These are phyloP conservation scores for Danio choprae DNA, from an alignment of 2,797 vertebrate genomes.

Conservation along the genomic window DNA sequence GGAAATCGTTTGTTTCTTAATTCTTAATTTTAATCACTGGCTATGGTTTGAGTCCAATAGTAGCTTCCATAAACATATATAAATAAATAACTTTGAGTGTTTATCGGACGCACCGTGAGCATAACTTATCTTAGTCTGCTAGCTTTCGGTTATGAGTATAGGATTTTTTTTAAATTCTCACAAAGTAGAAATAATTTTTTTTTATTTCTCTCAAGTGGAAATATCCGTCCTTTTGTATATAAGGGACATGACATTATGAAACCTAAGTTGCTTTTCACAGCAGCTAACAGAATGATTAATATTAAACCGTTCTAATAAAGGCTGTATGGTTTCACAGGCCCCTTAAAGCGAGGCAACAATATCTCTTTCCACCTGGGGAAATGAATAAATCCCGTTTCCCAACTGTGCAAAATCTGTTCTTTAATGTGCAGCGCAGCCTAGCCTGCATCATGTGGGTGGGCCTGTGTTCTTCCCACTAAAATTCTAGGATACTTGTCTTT, in stretches of 20 bases:
- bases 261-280: conserved; percentile 70
- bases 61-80: background rate
- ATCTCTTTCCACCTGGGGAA: conserved; percentile 81
- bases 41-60: background rate
- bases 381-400: conserved; percentile 66
- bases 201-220: conserved; percentile 27
- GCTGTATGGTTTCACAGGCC: conserved; percentile 83
- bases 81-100: conserved; percentile 10
- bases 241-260: conserved; percentile 39
- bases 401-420: conserved; percentile 64
- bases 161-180: conserved; percentile 1
- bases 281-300: conserved; percentile 84
- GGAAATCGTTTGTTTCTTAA: background rate
- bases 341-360: conserved; percentile 82
- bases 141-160: background rate
- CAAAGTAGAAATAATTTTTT: too few relatives aligned
- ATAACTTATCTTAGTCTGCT: background rate
- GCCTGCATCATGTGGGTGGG: conserved; percentile 57
- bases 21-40: background rate
- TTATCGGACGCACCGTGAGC: background rate
- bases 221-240: conserved; percentile 4
- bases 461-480: conserved; percentile 56
- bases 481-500: conserved; percentile 49
- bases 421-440: conserved; percentile 58
- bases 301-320: conserved; percentile 94